A percentile compares a stretch with the other conserved stretches of the same genome.
Evolutionary conservation across 2,797 vertebrate species (phyloP).

Genomic region (Pangasius krempfi): DNA sequence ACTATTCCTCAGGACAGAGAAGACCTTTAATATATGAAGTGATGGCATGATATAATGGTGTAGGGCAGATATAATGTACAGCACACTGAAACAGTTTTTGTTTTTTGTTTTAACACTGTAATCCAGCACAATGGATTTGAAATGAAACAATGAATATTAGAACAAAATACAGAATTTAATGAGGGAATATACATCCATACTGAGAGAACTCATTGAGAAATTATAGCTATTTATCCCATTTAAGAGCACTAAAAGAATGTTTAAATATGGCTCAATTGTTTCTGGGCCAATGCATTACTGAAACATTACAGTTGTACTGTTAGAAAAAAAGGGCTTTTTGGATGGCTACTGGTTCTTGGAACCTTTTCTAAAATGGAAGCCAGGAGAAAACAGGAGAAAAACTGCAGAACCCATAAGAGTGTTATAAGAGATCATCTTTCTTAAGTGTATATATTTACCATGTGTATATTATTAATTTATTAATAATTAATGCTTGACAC

Average conservation of each 20-base stretch:
- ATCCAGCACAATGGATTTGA: too few relatives aligned
- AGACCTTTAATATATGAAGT: slow-evolving; percentile 46
- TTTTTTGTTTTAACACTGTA: neutral
- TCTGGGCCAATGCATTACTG: neutral
- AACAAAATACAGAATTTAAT: too few relatives aligned
- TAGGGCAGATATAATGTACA: slow-evolving; percentile 37
- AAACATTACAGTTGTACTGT: neutral
- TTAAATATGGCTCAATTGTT: neutral
- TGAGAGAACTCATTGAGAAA: neutral
- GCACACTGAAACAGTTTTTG: neutral
- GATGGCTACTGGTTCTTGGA: neutral
- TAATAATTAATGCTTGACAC: neutral
- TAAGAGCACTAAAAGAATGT: neutral
- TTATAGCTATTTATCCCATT: neutral
- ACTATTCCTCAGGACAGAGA: slow-evolving; percentile 41
- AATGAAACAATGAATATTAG: neutral
- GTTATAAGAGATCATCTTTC: neutral
- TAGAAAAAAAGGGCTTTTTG: neutral
- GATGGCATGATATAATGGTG: slow-evolving; percentile 26
- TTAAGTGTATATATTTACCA: neutral
- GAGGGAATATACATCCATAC: neutral
- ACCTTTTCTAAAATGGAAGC: neutral
- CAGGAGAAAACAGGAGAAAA: neutral
- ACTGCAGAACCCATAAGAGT: neutral
- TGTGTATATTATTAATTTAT: neutral